Evolutionary conservation across 2,888 invertebrate genomes (phyloP), one percentile per base, ranked within the genome.

Genomic region (Oasisia sp.): DNA sequence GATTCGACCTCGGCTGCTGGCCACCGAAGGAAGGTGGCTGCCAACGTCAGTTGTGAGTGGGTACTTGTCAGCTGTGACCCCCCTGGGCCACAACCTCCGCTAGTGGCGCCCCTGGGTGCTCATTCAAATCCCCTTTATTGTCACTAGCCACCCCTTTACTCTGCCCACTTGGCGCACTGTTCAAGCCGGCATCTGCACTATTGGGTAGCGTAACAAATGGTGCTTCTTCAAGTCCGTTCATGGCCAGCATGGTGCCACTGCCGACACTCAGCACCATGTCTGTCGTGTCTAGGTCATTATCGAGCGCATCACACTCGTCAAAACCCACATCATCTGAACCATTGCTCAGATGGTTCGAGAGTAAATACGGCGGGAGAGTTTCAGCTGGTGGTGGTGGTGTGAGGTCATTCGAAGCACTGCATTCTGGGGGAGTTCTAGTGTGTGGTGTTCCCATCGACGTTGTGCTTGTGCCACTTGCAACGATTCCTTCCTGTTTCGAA

Each of bases 401-500:
- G 38, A 38, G 14, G 74, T 74, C 74, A 74, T 74, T 74, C 74
- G 74, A 74, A n/a, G 74, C n/a, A n/a, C 74, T 74, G 74, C 74
- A 74, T n/a, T 19, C 74, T 74, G 74, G 74, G 27, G n/a, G 27
- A 74, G n/a, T 3, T 74, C 27, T 74, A 74, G 74, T 74, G 5
- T 19, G 74, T 27, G 74, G n/a, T 19, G 74, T n/a, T 74, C 19
- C 74, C n/a, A 7, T 27, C n/a, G 74, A n/a, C n/a, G 74, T 27
- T 4, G n/a, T 74, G 74, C n/a, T 27, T 98, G 58, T 27, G 27
- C 74, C 74, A 74, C 74, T 74, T n/a, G 27, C 58, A 1, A 19
- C 12, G 58, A 27, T 19, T 58, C 14, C 74, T 74, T 74, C 74
- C 74, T 27, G 19, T 4, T 74, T 74, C n/a, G 27, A 74, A 27